Conservation (phyloP, 2,797 vertebrate species). For the Danionella dracula region DNA sequence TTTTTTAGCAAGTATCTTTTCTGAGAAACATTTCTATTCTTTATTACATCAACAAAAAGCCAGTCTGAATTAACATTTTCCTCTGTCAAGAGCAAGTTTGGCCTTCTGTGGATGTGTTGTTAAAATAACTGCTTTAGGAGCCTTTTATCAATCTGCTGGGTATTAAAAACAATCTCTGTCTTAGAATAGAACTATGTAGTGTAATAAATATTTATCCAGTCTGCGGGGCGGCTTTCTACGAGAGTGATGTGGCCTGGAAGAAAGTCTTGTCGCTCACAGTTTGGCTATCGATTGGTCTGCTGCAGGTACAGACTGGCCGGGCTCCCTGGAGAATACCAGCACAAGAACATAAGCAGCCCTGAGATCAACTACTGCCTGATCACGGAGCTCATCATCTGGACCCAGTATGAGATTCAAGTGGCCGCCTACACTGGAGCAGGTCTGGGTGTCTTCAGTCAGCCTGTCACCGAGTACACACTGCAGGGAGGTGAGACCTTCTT, state of each 20-base stretch:
- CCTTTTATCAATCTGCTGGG: not conserved
- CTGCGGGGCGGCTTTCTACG: constrained; percentile 30
- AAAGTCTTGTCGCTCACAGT: constrained; percentile 41
- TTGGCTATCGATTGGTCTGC: constrained; percentile 36
- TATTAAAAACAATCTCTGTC: constrained; percentile 11
- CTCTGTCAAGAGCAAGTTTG: too few species aligned
- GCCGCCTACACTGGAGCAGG: constrained; percentile 90
- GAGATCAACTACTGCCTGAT: constrained; percentile 95
- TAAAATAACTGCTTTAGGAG: constrained; percentile 18
- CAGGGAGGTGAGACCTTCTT: constrained; percentile 84
- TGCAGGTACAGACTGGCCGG: constrained; percentile 90
- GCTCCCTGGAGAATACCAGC: constrained; percentile 88
- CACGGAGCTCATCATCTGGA: constrained; percentile 95
- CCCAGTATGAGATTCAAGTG: constrained; percentile 97
- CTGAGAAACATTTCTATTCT: too few species aligned
- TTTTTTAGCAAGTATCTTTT: too few species aligned
- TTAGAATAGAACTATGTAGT: not conserved
- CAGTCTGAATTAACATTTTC: too few species aligned
- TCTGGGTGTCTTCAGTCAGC: constrained; percentile 84
- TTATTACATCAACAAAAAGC: too few species aligned
- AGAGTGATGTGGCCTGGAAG: constrained; percentile 19
- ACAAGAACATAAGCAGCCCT: constrained; percentile 90
- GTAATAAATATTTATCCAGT: constrained; percentile 7
- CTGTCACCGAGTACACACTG: constrained; percentile 86
- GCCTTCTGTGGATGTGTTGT: too few species aligned